phyloP scores from a whole-genome alignment of 2,113 vertebrate genomes.

The Axis porcinus region DNA sequence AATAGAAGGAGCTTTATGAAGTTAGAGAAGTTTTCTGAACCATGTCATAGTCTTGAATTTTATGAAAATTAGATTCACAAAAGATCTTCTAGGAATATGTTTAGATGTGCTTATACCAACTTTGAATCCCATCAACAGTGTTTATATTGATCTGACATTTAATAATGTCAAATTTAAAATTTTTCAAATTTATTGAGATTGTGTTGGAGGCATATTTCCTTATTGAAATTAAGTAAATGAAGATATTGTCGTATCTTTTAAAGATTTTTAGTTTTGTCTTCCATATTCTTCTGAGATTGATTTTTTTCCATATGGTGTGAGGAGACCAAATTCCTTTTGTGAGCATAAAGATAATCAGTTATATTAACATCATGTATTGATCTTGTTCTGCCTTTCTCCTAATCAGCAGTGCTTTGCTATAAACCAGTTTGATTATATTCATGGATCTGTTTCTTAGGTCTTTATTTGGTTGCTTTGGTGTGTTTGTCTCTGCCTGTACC shows the following conservation, averaged over 20 bases:
- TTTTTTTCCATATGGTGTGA: neutral
- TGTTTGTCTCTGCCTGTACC: neutral
- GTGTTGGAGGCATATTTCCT: neutral
- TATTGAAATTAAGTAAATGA: neutral
- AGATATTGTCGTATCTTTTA: neutral
- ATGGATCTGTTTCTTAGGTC: neutral
- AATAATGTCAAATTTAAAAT: neutral
- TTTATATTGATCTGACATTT: neutral
- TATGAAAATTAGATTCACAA: neutral
- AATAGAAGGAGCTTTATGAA: slow-evolving; percentile 3
- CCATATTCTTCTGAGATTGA: neutral
- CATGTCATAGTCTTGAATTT: neutral
- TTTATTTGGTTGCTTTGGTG: neutral
- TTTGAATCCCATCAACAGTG: neutral
- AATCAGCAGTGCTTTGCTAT: neutral
- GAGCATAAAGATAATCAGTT: neutral
- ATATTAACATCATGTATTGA: neutral
- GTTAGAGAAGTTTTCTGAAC: neutral
- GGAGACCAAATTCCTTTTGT: neutral
- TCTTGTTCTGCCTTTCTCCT: neutral
- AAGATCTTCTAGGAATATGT: neutral
- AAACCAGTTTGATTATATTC: neutral
- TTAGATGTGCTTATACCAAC: neutral
- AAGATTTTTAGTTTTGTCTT: neutral
- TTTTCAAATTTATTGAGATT: neutral